Conservation (phyloP, 1,140 invertebrate genomes). For the Trachymyrmex septentrionalis region DNA sequence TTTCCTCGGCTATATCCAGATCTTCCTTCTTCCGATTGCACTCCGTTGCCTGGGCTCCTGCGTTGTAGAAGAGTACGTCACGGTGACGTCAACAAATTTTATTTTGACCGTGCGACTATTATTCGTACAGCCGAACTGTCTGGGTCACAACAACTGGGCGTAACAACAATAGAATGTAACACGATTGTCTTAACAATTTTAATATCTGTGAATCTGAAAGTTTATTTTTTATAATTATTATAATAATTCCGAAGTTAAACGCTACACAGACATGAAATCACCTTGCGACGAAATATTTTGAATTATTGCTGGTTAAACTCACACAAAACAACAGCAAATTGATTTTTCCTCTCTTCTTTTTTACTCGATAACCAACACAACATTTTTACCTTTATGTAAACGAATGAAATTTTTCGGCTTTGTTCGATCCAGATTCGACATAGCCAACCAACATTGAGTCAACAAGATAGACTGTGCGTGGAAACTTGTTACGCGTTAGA, state of each 20-base stretch:
- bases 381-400: slow-evolving; percentile 7
- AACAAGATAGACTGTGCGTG: slow-evolving; percentile 12
- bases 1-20: slow-evolving; percentile 28
- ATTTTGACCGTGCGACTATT: slow-evolving; percentile 15
- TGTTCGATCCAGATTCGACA: background rate
- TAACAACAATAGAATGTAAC: background rate
- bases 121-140: background rate
- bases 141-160: too few species aligned
- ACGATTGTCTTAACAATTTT: background rate
- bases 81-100: slow-evolving; percentile 59
- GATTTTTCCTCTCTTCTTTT: background rate
- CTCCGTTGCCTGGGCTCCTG: slow-evolving; percentile 11
- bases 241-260: background rate
- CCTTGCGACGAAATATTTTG: background rate
- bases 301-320: background rate
- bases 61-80: slow-evolving; percentile 41
- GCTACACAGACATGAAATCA: background rate
- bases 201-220: background rate
- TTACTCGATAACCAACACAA: background rate
- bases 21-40: slow-evolving; percentile 57
- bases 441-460: background rate
- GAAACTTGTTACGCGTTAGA: slow-evolving; percentile 18
- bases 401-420: background rate
- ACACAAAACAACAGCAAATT: background rate
- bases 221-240: background rate